A percentile compares a stretch with the other conserved stretches of the same genome.
Evolutionary conservation across 2,797 vertebrate genomes (phyloP).

Genomic region (Echiichthys vipera): DNA sequence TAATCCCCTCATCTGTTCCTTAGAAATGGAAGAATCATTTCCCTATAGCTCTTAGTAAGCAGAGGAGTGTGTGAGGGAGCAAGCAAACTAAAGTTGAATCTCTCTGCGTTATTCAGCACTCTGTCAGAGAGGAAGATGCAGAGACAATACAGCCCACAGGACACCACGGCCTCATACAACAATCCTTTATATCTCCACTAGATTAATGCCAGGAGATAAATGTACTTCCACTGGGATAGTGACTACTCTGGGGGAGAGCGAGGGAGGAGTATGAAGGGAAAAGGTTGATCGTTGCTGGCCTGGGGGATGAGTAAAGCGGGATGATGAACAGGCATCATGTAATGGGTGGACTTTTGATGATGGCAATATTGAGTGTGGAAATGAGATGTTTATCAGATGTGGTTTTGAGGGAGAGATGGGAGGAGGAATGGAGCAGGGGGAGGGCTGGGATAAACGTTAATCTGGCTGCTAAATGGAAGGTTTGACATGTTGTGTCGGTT

Average conservation of each 20-base stretch:
- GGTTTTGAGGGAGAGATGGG: conserved; percentile 86
- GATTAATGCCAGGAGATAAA: conserved; percentile 76
- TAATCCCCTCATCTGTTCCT: conserved; percentile 72
- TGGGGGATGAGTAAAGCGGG: conserved; percentile 76
- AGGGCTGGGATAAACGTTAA: conserved; percentile 84
- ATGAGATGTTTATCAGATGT: conserved; percentile 88
- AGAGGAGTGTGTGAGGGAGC: conserved; percentile 54
- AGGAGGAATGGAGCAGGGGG: conserved; percentile 72
- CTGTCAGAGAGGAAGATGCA: conserved; percentile 68
- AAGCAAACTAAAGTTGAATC: conserved; percentile 74
- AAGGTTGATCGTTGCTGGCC: conserved; percentile 54
- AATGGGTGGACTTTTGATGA: conserved; percentile 88
- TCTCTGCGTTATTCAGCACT: conserved; percentile 73
- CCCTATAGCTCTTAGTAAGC: conserved; percentile 56
- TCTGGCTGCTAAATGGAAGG: conserved; percentile 84
- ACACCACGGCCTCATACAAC: conserved; percentile 64
- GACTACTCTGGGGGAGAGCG: conserved; percentile 40
- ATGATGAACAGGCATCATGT: conserved; percentile 85
- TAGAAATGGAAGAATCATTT: conserved; percentile 68
- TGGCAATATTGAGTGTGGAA: conserved; percentile 87
- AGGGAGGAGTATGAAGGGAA: conserved; percentile 45
- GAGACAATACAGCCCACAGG: conserved; percentile 77
- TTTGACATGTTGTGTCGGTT: conserved; percentile 81
- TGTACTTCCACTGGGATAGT: conserved; percentile 64
- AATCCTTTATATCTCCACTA: conserved; percentile 73